These are phyloP conservation scores for Pterois miles DNA, from an alignment of 2,797 vertebrate species.

Conservation along the genomic window DNA sequence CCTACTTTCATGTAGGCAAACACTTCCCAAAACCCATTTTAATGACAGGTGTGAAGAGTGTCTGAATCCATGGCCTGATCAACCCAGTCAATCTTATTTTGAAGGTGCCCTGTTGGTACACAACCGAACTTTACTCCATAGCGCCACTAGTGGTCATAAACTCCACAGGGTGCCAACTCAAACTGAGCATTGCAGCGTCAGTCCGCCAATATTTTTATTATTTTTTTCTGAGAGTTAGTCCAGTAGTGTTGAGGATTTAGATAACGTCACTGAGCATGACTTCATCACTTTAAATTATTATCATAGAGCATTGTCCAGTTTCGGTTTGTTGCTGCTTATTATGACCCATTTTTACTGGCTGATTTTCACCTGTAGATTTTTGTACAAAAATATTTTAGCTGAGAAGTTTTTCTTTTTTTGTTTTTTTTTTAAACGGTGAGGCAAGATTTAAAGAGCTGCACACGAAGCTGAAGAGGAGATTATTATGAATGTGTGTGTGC, in stretches of 20 bases:
- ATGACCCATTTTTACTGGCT: background rate
- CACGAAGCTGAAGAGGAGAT: constrained; percentile 6
- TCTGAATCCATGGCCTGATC: too few relatives aligned
- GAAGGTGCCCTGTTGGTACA: too few relatives aligned
- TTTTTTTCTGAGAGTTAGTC: background rate
- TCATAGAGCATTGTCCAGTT: constrained; percentile 1
- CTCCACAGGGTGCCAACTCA: too few relatives aligned
- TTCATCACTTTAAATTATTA: constrained; percentile 41
- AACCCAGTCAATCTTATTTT: too few relatives aligned
- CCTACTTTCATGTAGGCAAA: too few relatives aligned
- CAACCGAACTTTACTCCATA: too few relatives aligned
- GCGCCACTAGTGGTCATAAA: too few relatives aligned
- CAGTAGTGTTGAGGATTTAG: background rate
- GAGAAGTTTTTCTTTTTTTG: constrained; percentile 25
- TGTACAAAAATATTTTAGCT: constrained; percentile 77
- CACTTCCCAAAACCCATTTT: too few relatives aligned
- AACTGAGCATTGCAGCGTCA: too few relatives aligned
- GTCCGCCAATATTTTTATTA: too few relatives aligned
- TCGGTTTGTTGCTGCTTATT: background rate
- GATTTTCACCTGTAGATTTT: constrained; percentile 39
- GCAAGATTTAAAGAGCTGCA: constrained; percentile 32
- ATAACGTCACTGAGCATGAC: background rate
- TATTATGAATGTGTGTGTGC: constrained; percentile 83
- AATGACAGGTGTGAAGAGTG: too few relatives aligned
- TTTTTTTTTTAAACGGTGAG: constrained; percentile 1